Evolutionary conservation across 2,113 vertebrate species (phyloP).

Genomic region (Phoenicopterus ruber): DNA sequence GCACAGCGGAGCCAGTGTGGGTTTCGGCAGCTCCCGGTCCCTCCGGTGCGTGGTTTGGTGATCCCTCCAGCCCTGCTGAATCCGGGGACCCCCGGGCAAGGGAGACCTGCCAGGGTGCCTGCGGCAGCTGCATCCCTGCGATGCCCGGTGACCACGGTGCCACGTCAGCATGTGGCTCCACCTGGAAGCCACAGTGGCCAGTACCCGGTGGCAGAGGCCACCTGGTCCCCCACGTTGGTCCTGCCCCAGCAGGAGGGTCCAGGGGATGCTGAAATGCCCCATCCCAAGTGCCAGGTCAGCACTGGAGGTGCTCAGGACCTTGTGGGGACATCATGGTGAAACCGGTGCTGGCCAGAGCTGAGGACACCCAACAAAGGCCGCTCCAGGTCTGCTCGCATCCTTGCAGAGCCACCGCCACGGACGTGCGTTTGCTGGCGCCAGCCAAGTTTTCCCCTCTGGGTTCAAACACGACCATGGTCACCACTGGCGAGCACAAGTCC

Average conservation of each 20-base stretch:
- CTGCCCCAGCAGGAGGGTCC: background rate
- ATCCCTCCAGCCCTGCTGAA: background rate
- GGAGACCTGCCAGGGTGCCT: background rate
- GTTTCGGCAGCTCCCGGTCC: background rate
- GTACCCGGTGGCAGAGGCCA: rapidly evolving
- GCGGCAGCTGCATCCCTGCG: background rate
- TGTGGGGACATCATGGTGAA: background rate
- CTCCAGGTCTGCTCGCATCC: background rate
- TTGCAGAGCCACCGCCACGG: rapidly evolving
- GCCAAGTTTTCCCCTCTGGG: background rate
- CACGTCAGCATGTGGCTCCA: rapidly evolving
- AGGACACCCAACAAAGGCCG: rapidly evolving
- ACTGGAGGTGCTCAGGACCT: background rate
- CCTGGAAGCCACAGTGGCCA: background rate
- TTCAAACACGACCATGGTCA: background rate
- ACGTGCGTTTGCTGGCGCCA: rapidly evolving
- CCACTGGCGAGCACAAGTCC: background rate
- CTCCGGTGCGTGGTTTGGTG: rapidly evolving
- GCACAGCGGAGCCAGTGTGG: rapidly evolving
- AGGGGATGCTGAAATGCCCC: background rate
- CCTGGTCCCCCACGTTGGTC: rapidly evolving
- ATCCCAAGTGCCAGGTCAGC: background rate
- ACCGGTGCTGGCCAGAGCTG: background rate
- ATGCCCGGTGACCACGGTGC: rapidly evolving
- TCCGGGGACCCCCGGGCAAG: background rate